Evolutionary conservation across 2,888 invertebrate species (phyloP).

Genomic region (Rhorus exstirpatorius): DNA sequence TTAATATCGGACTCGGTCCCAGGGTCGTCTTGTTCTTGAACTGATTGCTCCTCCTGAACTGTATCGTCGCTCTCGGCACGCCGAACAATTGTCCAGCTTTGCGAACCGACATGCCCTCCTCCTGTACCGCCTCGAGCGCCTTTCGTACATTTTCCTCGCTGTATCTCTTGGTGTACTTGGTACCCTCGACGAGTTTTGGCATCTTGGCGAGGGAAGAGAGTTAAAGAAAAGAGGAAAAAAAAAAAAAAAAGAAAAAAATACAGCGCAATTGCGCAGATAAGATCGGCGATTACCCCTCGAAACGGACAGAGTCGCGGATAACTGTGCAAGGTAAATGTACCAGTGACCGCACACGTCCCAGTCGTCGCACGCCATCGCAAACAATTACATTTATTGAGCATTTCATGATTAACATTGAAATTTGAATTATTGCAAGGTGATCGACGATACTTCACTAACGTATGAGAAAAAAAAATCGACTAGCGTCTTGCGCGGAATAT

Average conservation of each 20-base stretch:
- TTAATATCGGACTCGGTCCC: constrained; percentile 67
- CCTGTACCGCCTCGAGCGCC: constrained; percentile 62
- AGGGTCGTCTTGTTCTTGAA: constrained; percentile 66
- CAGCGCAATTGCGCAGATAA: neutral
- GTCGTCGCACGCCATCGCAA: no score
- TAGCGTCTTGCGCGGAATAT: no score
- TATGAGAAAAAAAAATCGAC: no score
- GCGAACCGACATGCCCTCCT: constrained; percentile 63
- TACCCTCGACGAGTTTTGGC: constrained; percentile 68
- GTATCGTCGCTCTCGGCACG: constrained; percentile 66
- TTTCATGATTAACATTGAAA: no score
- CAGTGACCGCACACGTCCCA: no score
- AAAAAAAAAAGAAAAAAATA: neutral
- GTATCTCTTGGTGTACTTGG: constrained; percentile 65
- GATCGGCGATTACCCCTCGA: no score
- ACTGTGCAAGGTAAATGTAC: no score
- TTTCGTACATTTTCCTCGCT: constrained; percentile 67
- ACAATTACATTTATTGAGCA: no score
- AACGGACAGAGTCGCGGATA: constrained; percentile 37
- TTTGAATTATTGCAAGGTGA: no score
- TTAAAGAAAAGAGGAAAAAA: no score
- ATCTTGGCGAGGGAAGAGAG: constrained; percentile 53
- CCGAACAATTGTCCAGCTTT: constrained; percentile 64
- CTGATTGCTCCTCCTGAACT: constrained; percentile 63
- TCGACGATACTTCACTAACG: no score